Evolutionary conservation across 2,888 invertebrate genomes (phyloP), one percentile per base, ranked within the genome.

Genomic region (Agrochola macilenta): DNA sequence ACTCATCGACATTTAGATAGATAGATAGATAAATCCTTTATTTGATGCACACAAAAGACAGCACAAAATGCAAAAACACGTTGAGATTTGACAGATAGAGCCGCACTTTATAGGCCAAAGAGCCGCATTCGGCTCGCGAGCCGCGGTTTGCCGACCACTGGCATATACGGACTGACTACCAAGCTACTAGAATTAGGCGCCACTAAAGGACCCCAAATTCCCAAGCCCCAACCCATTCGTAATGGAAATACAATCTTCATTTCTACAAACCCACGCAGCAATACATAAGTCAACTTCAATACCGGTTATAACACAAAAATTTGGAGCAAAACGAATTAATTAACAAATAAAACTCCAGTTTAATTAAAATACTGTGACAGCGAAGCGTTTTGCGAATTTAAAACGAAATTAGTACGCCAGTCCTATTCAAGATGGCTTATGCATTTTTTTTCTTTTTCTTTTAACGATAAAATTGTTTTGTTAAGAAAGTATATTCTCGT

Each of bases 321-420:
- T 64, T 26, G 14, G 35, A 68, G 60, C 58, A 57, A 68, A 52
- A 82, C 70, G 65, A 83, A 84, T 76, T 69, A 79, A 73, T 83
- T 79, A 78, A 81, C 78, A 78, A 89, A 76, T 79, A 74, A 78
- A 84, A 74, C 64, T 71, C 35, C 54, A 80, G 64, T 69, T 77
- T 80, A 87, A 77, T 87, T 87, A 75, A 88, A 85, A 87, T 82
- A 83, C 70, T 73, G 80, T 82, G 82, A 82, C 82, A 76, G 69
- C 60, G n/a, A 79, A 86, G 74, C 75, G 83, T 81, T 87, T 85
- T 68, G 76, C 76, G 77, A 86, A 87, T 89, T 83, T 77, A 83
- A 84, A 83, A 79, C 75, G 66, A 63, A 83, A 83, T 83, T 64
- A 78, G 46, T 72, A 64, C 70, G 61, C 71, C 39, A 5, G 46